These are phyloP conservation scores for Lepidurus arcticus DNA, from an alignment of 1,140 invertebrate species.

Conservation along the genomic window DNA sequence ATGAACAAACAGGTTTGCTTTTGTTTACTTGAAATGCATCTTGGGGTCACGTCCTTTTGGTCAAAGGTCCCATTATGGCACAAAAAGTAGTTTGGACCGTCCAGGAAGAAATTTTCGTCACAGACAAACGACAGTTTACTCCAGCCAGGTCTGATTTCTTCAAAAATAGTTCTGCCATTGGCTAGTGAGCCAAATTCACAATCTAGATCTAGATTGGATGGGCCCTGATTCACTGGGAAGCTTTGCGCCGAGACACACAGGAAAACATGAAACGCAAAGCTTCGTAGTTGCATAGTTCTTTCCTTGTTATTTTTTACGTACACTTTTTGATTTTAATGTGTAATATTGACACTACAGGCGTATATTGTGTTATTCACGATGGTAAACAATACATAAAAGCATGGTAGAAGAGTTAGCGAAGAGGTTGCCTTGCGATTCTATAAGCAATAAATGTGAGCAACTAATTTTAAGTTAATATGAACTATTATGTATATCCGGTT, in stretches of 20 bases:
- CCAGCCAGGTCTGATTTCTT: background rate
- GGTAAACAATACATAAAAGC: too few relatives aligned
- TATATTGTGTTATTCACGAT: too few relatives aligned
- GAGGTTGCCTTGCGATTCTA: too few relatives aligned
- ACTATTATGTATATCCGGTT: too few relatives aligned
- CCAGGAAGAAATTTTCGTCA: background rate
- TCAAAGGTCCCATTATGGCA: background rate
- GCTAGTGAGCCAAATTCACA: background rate
- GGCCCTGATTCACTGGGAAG: background rate
- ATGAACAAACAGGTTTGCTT: background rate
- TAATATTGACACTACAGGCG: too few relatives aligned
- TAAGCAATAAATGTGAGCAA: too few relatives aligned
- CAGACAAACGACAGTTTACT: background rate
- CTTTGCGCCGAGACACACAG: background rate
- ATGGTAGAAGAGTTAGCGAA: too few relatives aligned
- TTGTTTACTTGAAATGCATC: background rate
- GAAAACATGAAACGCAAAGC: background rate
- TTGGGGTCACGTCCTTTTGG: background rate
- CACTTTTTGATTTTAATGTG: too few relatives aligned
- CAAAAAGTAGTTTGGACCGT: conserved; percentile 8
- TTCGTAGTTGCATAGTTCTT: background rate
- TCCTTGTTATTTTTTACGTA: background rate
- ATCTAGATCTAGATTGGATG: background rate
- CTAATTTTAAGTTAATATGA: too few relatives aligned
- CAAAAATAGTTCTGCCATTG: background rate